A percentile compares a stretch with the other conserved stretches of the same genome.
These are phyloP conservation scores for Hololepta plana DNA, from an alignment of 2,888 invertebrate genomes.

Conservation along the genomic window DNA sequence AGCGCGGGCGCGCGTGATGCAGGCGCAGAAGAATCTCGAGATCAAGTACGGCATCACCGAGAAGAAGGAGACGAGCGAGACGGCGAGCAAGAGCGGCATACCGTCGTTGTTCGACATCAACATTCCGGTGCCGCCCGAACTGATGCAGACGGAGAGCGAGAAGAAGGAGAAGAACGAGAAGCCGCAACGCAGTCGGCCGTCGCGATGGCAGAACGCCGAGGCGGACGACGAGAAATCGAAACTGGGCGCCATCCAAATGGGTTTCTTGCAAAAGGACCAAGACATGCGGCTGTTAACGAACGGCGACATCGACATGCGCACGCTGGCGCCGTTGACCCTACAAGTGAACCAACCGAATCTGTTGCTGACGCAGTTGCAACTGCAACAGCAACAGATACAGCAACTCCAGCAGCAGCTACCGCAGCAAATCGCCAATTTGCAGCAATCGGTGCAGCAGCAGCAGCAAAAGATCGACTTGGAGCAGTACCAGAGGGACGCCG, in stretches of 20 bases:
- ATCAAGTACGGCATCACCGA: constrained; percentile 23
- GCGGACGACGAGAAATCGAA: constrained; percentile 10
- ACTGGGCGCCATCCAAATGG: constrained; percentile 8
- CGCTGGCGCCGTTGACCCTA: constrained; percentile 15
- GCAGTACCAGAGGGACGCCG: constrained; percentile 15
- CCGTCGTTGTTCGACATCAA: constrained; percentile 24
- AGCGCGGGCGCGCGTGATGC: constrained; percentile 35
- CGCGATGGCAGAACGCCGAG: constrained; percentile 23
- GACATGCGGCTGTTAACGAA: constrained; percentile 27
- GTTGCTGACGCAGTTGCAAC: constrained; percentile 1
- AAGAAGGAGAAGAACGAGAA: constrained; percentile 16
- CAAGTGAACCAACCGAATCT: constrained; percentile 3
- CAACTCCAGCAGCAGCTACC: not conserved
- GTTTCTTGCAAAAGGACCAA: constrained; percentile 20
- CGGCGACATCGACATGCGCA: constrained; percentile 28
- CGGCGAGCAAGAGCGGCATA: constrained; percentile 16
- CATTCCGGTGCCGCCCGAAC: constrained; percentile 18
- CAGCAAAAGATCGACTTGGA: constrained; percentile 12
- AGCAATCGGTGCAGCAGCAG: constrained; percentile 1
- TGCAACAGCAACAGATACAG: constrained; percentile 1
- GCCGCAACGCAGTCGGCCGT: constrained; percentile 18
- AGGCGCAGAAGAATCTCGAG: constrained; percentile 31
- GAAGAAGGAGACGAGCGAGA: constrained; percentile 8
- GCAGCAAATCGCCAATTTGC: not conserved
- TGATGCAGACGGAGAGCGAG: constrained; percentile 11